phyloP scores from a whole-genome alignment of 1,140 invertebrate genomes.

The Trichoplusia ni region DNA sequence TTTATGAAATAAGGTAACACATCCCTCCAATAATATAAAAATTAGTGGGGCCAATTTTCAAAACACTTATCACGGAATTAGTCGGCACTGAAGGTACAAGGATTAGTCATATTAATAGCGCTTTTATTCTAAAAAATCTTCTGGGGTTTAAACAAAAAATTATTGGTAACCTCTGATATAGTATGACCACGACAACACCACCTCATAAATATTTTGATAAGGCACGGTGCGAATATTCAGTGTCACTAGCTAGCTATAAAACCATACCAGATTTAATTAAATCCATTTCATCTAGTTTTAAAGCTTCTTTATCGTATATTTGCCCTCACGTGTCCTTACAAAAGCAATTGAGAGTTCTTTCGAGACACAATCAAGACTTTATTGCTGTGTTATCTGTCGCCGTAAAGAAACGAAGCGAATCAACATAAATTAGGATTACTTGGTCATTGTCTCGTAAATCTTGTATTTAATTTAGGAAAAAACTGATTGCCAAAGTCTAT shows the following conservation, averaged over 20 bases:
- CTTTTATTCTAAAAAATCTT: no score
- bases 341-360: slow-evolving; percentile 25
- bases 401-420: slow-evolving; percentile 22
- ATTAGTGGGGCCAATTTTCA: no score
- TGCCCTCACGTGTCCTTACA: slow-evolving; percentile 8
- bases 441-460: neutral
- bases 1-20: no score
- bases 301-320: neutral
- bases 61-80: no score
- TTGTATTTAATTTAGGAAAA: neutral
- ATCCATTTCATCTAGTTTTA: neutral
- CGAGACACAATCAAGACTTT: slow-evolving; percentile 23
- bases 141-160: no score
- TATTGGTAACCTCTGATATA: no score
- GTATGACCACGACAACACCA: no score
- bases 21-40: no score
- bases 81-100: no score
- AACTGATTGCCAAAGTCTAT: neutral
- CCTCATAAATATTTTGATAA: no score
- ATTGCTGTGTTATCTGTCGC: slow-evolving; percentile 26
- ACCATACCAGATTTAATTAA: neutral
- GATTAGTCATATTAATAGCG: no score
- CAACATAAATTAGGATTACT: slow-evolving; percentile 30
- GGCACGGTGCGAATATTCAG: no score
- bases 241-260: neutral